Percentiles rank a stretch among this genome's conserved stretches.
Conservation (phyloP, 2,888 invertebrate genomes). For the Liodrosophila aerea region DNA sequence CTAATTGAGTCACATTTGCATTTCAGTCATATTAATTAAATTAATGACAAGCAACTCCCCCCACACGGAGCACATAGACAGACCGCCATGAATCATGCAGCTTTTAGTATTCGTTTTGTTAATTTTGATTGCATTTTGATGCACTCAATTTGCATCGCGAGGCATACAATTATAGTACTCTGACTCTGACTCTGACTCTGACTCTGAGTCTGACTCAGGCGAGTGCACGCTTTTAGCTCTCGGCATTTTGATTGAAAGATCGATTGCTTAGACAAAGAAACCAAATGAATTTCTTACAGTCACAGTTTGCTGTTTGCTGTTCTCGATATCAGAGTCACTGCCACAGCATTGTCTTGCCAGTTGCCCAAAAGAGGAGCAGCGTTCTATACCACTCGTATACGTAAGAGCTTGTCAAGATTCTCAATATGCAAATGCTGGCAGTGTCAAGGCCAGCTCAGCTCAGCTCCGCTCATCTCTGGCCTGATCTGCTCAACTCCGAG, state of each 20-base stretch:
- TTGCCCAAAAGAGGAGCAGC: slow-evolving; percentile 57
- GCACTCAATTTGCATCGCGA: slow-evolving; percentile 69
- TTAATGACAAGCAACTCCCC: slow-evolving; percentile 46
- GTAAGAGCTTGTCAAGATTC: slow-evolving; percentile 65
- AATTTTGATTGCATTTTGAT: slow-evolving; percentile 80
- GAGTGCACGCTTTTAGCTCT: slow-evolving; percentile 61
- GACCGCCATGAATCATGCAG: slow-evolving; percentile 55
- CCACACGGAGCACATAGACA: background rate
- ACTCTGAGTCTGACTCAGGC: slow-evolving; percentile 10
- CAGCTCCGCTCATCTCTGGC: slow-evolving; percentile 1
- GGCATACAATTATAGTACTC: background rate
- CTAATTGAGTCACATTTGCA: slow-evolving; percentile 68
- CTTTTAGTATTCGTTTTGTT: slow-evolving; percentile 40
- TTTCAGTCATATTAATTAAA: slow-evolving; percentile 68
- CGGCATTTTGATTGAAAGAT: slow-evolving; percentile 75
- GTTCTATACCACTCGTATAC: no score
- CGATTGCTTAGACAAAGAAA: slow-evolving; percentile 71
- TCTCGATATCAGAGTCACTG: slow-evolving; percentile 51
- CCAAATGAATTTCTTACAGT: slow-evolving; percentile 67
- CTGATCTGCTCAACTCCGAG: background rate
- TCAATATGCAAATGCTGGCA: slow-evolving; percentile 68
- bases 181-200: background rate
- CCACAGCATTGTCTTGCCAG: slow-evolving; percentile 72
- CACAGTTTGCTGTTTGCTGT: slow-evolving; percentile 13
- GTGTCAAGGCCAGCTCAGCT: slow-evolving; percentile 3